These are phyloP conservation scores for Eupithecia centaureata DNA, from an alignment of 2,888 invertebrate species.

Conservation along the genomic window DNA sequence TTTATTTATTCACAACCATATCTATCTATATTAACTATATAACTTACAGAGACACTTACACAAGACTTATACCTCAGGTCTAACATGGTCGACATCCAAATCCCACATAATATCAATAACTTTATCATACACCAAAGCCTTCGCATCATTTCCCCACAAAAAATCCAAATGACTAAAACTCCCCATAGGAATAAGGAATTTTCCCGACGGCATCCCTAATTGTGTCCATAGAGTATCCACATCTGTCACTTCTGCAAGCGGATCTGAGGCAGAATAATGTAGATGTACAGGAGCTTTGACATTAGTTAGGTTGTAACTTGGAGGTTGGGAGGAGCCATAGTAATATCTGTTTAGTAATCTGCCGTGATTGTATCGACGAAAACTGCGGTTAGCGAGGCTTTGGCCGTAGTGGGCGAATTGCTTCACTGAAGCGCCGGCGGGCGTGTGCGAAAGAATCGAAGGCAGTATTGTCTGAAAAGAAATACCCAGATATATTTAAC, in stretches of 20 bases:
- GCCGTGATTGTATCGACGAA: constrained; percentile 84
- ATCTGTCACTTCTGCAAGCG: constrained; percentile 83
- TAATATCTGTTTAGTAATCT: constrained; percentile 73
- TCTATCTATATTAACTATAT: too few species aligned
- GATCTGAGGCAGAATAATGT: constrained; percentile 87
- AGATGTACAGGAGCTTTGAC: constrained; percentile 85
- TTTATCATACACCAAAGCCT: constrained; percentile 83
- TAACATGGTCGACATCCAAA: constrained; percentile 52
- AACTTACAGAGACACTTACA: too few species aligned
- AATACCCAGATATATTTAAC: too few species aligned
- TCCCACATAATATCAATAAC: constrained; percentile 80
- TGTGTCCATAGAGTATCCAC: constrained; percentile 80
- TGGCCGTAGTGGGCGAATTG: constrained; percentile 88
- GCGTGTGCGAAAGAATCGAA: constrained; percentile 73
- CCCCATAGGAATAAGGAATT: constrained; percentile 81
- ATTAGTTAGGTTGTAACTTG: constrained; percentile 82
- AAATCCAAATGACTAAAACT: constrained; percentile 89
- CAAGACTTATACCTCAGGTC: background rate
- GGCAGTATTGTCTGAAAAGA: constrained; percentile 85
- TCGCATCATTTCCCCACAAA: constrained; percentile 86
- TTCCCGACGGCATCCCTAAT: constrained; percentile 82
- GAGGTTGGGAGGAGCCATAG: constrained; percentile 83
- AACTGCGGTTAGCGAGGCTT: constrained; percentile 70
- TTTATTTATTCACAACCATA: too few species aligned
- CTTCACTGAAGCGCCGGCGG: constrained; percentile 83